A percentile compares a stretch with the other conserved stretches of the same genome.
Conservation (phyloP, 2,113 vertebrate genomes). For the Menidia beryllina region DNA sequence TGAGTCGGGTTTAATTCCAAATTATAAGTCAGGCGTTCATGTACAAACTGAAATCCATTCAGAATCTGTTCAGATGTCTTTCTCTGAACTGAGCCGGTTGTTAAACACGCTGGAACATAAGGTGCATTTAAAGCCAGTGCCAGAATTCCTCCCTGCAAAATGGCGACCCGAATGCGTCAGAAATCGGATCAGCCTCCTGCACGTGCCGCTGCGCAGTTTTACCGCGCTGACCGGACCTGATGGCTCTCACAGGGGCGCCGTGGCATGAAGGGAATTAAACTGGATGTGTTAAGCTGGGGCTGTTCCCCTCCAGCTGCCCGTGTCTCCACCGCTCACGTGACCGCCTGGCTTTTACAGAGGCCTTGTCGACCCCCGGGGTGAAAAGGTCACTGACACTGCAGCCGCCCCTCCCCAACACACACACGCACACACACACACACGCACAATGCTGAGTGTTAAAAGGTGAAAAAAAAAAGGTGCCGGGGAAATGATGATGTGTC, state of each 20-base stretch:
- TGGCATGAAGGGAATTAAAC: conserved; percentile 35
- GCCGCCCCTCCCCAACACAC: neutral
- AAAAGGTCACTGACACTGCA: conserved; percentile 61
- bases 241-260: conserved; percentile 29
- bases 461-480: conserved; percentile 37
- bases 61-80: neutral
- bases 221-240: conserved; percentile 30
- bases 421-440: conserved; percentile 22
- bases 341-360: conserved; percentile 27
- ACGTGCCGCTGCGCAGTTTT: no score
- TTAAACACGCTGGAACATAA: neutral
- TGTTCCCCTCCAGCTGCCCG: conserved; percentile 40
- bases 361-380: conserved; percentile 23
- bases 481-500: conserved; percentile 62
- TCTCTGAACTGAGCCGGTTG: neutral
- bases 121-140: no score
- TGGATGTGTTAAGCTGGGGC: conserved; percentile 39
- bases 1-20: neutral
- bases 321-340: conserved; percentile 46
- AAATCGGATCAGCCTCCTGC: no score
- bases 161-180: no score
- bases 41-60: neutral
- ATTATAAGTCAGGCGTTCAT: neutral
- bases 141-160: neutral
- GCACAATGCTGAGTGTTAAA: conserved; percentile 21